Conservation (phyloP, 2,113 vertebrate genomes). For the Mus musculus region DNA sequence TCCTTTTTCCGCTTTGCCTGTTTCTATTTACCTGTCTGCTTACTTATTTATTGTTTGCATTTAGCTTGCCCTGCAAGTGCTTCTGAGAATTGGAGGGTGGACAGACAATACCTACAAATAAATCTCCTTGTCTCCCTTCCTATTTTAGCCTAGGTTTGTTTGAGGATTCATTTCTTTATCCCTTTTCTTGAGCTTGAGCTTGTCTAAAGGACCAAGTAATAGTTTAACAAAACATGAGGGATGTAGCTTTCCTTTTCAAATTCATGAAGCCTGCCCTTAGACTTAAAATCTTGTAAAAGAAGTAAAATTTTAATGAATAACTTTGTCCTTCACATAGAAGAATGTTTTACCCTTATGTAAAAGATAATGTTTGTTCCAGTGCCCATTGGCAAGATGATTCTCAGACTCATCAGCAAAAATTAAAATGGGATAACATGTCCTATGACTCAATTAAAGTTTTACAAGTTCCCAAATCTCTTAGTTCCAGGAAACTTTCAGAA, state of each 20-base stretch:
- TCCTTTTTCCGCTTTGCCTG: conserved; percentile 69
- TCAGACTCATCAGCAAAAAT: conserved; percentile 23
- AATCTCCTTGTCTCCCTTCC: not conserved
- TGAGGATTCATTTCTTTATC: not conserved
- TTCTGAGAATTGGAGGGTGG: conserved; percentile 66
- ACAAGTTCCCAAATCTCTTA: conserved; percentile 53
- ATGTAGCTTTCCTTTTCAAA: not conserved
- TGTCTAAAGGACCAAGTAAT: conserved; percentile 26
- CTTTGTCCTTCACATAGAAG: not conserved
- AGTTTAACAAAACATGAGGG: conserved; percentile 50
- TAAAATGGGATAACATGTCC: not conserved
- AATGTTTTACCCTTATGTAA: not conserved
- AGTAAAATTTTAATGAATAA: conserved; percentile 54
- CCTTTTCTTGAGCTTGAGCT: conserved; percentile 40
- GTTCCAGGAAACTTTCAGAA: conserved; percentile 68
- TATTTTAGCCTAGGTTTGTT: not conserved
- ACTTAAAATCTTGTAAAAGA: conserved; percentile 2
- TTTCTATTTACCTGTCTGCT: conserved; percentile 81
- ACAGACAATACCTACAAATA: conserved; percentile 33
- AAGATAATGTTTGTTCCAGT: not conserved
- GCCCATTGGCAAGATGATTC: not conserved
- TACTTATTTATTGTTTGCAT: conserved; percentile 72
- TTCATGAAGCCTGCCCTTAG: conserved; percentile 20
- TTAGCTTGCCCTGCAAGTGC: conserved; percentile 65
- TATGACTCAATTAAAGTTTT: conserved; percentile 21